Base-by-base conservation (phyloP, 37 sponge, comb jelly and placozoan genomes). In the Chondrosia reniformis region DNA sequence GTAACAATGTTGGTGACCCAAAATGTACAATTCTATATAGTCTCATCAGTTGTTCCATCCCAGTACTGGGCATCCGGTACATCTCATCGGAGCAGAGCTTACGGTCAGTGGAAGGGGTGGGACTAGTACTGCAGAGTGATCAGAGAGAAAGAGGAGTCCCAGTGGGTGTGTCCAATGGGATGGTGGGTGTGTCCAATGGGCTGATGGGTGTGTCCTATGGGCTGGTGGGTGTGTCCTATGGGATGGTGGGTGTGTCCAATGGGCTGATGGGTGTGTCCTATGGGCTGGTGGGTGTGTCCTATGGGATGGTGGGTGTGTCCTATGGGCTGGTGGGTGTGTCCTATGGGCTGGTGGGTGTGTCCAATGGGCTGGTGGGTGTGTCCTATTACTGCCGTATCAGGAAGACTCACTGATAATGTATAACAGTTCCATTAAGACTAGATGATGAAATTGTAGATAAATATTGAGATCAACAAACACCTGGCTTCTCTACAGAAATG, bases 1-100 rank as follows among this genome's bases (percentile, higher is more conserved):
- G 81, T 25, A 92, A 74, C 0, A 79, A 67, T 40, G 93, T 92
- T 22, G 99, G 96, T 43, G 71, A 58, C 0, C 96, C 88, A 75
- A 98, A 85, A 52, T 92, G 88, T 28, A 96, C 67, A 30, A 94
- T 95, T 33, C 99, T 61, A n/a, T n/a, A n/a, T n/a, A 1, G 99
- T 98, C 30, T 95, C 89, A 79, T 98, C 99, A 37, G 99, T 98
- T 17, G 99, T 95, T 4, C 99, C 99, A 76, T 98, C 96, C 69
- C 67, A 75, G 85, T 91, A 98, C 86, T 98, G 99, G 6, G 84
- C 94, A 4, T 96, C 99, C 28, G 96, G 66, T 98, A 98, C 55
- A 98, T 79, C 74, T 96, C 94, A 15, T 87, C 66, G 9, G n/a
- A 43, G 6, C 83, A 63, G 15, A 96, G 76, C 1, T 72, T 5